Percentiles rank a stretch among this genome's conserved stretches.
Conservation (phyloP, 2,113 vertebrate species). For the Oxyruncus cristatus region DNA sequence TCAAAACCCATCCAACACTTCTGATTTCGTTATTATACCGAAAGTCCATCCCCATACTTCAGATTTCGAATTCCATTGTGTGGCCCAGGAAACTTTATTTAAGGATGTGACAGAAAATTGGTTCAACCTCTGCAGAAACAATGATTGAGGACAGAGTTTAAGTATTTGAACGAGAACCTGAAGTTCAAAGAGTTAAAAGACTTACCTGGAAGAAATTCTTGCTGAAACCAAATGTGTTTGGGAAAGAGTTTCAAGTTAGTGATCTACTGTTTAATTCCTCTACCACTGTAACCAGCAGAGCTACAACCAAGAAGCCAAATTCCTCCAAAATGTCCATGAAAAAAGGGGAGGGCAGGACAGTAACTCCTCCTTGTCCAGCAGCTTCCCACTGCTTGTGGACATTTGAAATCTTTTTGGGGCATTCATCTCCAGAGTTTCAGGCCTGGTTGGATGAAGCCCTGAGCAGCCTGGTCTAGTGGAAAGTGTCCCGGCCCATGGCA, state of each 20-base stretch:
- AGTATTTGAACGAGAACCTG: neutral
- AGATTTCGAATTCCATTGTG: no score
- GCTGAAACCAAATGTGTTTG: accelerated
- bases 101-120: neutral
- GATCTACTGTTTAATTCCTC: neutral
- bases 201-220: neutral
- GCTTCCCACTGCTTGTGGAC: neutral
- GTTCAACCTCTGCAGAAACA: neutral
- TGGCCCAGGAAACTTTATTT: neutral
- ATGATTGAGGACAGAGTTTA: neutral
- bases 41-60: neutral
- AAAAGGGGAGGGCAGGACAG: neutral
- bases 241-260: neutral
- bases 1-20: neutral
- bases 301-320: neutral
- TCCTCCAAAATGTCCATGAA: neutral
- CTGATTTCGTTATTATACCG: neutral
- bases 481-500: neutral
- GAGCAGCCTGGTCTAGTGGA: neutral
- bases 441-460: neutral
- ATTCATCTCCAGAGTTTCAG: neutral
- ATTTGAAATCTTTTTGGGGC: neutral
- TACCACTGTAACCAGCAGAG: neutral
- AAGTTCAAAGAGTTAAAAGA: neutral
- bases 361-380: neutral